Conservation (phyloP, 1,140 invertebrate species). For the Diachasmimorpha longicaudata region DNA sequence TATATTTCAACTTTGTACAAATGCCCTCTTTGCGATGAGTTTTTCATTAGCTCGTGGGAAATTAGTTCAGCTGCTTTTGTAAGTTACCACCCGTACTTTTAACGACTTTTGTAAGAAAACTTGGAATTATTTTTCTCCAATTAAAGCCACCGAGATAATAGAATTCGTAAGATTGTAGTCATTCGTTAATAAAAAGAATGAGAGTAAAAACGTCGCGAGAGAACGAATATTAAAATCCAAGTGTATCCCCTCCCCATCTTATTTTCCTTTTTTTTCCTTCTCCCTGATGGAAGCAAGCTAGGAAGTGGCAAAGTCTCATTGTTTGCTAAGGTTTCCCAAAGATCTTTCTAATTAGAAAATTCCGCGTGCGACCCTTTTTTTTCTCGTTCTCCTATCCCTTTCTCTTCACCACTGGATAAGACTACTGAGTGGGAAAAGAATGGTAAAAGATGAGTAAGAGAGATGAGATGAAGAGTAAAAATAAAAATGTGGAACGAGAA, state of each 20-base stretch:
- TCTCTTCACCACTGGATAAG: slow-evolving; percentile 12
- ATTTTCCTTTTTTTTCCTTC: slow-evolving; percentile 27
- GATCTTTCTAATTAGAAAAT: slow-evolving; percentile 60
- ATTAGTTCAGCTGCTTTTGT: slow-evolving; percentile 17
- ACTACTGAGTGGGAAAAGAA: not conserved
- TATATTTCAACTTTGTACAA: too few relatives aligned
- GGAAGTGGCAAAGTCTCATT: slow-evolving; percentile 27
- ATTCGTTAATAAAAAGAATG: slow-evolving; percentile 22
- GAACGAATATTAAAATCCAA: slow-evolving; percentile 33
- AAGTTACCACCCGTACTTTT: not conserved
- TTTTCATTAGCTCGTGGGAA: not conserved
- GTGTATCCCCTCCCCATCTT: slow-evolving; percentile 31
- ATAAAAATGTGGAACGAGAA: slow-evolving; percentile 20
- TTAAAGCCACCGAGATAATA: slow-evolving; percentile 21
- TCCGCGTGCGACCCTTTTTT: slow-evolving; percentile 34
- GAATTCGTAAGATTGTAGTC: slow-evolving; percentile 15
- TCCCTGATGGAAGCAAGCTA: slow-evolving; percentile 13
- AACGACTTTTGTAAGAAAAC: not conserved
- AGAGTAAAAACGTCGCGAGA: slow-evolving; percentile 5
- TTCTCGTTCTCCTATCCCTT: slow-evolving; percentile 13
- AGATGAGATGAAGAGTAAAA: not conserved
- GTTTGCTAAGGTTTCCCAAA: slow-evolving; percentile 35
- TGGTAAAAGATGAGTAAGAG: not conserved
- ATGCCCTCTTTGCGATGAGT: too few relatives aligned
- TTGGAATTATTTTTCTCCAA: slow-evolving; percentile 17